Evolutionary conservation across 1,140 invertebrate genomes (phyloP).

Genomic region (Parapsyche elsis): DNA sequence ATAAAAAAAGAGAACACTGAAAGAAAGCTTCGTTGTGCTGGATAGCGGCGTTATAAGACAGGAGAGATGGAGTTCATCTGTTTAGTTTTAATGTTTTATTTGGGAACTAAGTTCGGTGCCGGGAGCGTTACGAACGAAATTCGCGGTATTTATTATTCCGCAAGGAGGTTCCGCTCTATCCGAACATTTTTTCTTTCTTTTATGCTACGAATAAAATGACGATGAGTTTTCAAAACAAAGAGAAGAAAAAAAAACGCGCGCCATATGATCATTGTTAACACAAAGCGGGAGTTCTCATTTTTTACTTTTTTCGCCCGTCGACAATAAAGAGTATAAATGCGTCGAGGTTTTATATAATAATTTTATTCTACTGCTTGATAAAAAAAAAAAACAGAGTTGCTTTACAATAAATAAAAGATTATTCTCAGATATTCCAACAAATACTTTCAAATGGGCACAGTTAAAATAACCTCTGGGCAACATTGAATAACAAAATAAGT

Average conservation of each 20-base stretch:
- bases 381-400: no score
- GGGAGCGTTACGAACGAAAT: slow-evolving; percentile 36
- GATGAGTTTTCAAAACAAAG: slow-evolving; percentile 18
- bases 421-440: no score
- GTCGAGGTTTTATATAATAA: no score
- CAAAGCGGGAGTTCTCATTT: background rate
- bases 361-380: no score
- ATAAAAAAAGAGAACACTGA: background rate
- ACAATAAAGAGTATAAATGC: no score
- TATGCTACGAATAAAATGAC: slow-evolving; percentile 14
- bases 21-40: background rate
- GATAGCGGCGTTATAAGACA: background rate
- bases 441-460: no score
- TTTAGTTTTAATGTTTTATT: slow-evolving; percentile 43
- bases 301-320: no score
- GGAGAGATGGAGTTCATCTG: slow-evolving; percentile 20
- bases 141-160: slow-evolving; percentile 42
- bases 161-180: slow-evolving; percentile 35
- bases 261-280: slow-evolving; percentile 16
- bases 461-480: no score
- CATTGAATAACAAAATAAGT: no score
- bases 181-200: slow-evolving; percentile 25
- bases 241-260: background rate
- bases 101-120: slow-evolving; percentile 37
- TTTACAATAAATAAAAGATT: no score